Evolutionary conservation across 2,113 vertebrate species (phyloP).

Genomic region (Oncorhynchus keta): DNA sequence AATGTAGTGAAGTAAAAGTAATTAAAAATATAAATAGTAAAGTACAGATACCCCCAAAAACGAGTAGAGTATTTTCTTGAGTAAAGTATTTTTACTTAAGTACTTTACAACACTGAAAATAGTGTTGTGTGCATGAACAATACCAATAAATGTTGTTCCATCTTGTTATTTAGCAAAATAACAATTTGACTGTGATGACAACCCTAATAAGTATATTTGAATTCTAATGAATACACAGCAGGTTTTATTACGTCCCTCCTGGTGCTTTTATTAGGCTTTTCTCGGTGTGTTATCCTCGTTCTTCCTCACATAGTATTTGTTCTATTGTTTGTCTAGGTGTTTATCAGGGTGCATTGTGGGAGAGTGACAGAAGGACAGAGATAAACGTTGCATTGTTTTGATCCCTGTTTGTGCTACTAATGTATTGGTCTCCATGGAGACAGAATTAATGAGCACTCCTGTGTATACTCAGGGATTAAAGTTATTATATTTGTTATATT

Average conservation of each 20-base stretch:
- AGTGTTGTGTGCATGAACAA: too few species aligned
- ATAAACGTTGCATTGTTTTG: conserved; percentile 50
- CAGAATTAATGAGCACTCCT: conserved; percentile 52
- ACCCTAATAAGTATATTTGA: conserved; percentile 31
- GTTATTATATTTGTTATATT: conserved; percentile 26
- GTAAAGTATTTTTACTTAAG: too few species aligned
- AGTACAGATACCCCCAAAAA: too few species aligned
- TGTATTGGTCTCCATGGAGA: conserved; percentile 46
- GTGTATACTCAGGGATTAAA: conserved; percentile 46
- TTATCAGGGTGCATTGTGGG: conserved; percentile 48
- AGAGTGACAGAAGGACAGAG: conserved; percentile 42
- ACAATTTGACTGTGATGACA: conserved; percentile 20
- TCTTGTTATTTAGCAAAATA: conserved; percentile 10
- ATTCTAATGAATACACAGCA: conserved; percentile 13
- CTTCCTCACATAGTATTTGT: conserved; percentile 29
- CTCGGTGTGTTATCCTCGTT: not conserved
- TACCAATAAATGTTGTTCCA: not conserved
- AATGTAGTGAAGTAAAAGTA: too few species aligned
- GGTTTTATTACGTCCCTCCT: not conserved
- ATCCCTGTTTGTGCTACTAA: conserved; percentile 48
- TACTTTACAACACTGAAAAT: too few species aligned
- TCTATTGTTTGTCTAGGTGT: conserved; percentile 33
- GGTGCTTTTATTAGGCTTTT: not conserved
- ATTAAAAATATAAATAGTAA: too few species aligned
- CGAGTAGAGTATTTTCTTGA: too few species aligned